phyloP scores from a whole-genome alignment of 2,888 invertebrate genomes.

The Trichopoda pennipes region DNA sequence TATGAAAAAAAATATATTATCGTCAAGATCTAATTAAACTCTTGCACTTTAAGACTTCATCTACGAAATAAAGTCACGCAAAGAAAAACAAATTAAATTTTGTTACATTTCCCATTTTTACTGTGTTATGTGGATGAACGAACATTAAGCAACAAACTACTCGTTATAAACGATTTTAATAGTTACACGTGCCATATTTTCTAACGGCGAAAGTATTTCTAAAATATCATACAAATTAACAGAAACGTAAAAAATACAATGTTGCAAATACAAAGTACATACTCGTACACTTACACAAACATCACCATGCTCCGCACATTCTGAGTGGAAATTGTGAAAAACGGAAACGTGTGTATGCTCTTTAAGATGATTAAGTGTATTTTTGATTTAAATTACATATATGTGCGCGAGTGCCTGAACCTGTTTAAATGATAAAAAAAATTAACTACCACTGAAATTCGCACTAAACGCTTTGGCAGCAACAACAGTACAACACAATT shows the following conservation, averaged over 20 bases:
- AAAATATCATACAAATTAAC: conserved; percentile 45
- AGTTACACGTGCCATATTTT: conserved; percentile 64
- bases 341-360: conserved; percentile 22
- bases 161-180: conserved; percentile 53
- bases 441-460: conserved; percentile 36
- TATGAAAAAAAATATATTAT: not conserved
- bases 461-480: conserved; percentile 12
- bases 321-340: conserved; percentile 34
- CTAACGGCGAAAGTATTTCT: conserved; percentile 49
- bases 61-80: conserved; percentile 26
- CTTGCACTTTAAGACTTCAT: not conserved
- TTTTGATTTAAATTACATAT: conserved; percentile 37
- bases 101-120: conserved; percentile 13
- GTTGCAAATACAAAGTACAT: conserved; percentile 29
- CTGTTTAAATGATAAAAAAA: conserved; percentile 46
- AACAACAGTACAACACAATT: not conserved
- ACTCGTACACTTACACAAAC: not conserved
- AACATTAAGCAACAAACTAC: conserved; percentile 35
- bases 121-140: not conserved
- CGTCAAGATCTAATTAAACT: not conserved
- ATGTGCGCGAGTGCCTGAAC: conserved; percentile 24
- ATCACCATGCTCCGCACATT: not conserved
- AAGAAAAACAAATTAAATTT: conserved; percentile 50
- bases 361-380: conserved; percentile 34
- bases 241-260: conserved; percentile 1